phyloP scores from a whole-genome alignment of 2,797 vertebrate species.

The Calcarius lapponicus region DNA sequence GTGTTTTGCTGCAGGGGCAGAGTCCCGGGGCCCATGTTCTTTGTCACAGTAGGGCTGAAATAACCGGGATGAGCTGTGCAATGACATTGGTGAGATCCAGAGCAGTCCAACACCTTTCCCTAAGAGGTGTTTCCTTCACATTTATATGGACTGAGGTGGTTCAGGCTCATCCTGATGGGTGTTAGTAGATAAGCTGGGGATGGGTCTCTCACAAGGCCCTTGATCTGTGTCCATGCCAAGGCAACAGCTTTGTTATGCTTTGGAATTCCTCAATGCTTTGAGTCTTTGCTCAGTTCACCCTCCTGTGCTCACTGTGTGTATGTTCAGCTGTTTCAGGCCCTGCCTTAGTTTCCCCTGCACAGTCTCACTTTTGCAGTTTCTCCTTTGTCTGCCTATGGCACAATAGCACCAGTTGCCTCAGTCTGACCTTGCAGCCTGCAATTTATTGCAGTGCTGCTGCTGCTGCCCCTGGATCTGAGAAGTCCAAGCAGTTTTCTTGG shows the following conservation, averaged over 20 bases:
- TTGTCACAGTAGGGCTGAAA: background rate
- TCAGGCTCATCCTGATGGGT: background rate
- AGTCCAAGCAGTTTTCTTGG: background rate
- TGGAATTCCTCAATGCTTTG: background rate
- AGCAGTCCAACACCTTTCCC: background rate
- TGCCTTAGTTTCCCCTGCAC: background rate
- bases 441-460: background rate
- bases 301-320: background rate
- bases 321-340: background rate
- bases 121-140: background rate
- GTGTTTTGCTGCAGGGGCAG: background rate
- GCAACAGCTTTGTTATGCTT: background rate
- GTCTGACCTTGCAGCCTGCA: background rate
- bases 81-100: background rate
- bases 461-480: background rate
- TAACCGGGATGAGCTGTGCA: background rate
- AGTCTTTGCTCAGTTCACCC: background rate
- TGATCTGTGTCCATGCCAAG: background rate
- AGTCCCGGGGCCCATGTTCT: background rate
- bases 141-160: background rate
- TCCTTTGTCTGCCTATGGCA: background rate
- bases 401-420: background rate
- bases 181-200: background rate
- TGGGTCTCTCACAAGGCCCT: background rate
- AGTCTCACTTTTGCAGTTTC: background rate